These are phyloP conservation scores for Passer domesticus DNA, from an alignment of 2,113 vertebrate genomes.

Conservation along the genomic window DNA sequence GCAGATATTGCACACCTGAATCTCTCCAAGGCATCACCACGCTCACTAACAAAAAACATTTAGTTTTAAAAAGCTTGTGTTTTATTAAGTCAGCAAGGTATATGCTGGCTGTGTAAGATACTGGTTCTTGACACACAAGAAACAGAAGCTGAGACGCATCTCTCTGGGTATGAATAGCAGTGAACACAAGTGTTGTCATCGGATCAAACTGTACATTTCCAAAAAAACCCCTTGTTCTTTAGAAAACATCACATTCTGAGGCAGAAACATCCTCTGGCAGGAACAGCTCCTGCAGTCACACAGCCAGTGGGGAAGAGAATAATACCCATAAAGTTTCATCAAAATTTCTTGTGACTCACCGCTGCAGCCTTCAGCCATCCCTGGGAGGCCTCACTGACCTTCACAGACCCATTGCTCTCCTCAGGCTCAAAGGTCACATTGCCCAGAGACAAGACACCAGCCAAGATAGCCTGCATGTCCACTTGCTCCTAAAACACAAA, in stretches of 20 bases:
- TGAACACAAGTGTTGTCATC: neutral
- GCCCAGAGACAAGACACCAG: conserved; percentile 79
- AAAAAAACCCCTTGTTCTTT: neutral
- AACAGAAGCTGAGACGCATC: neutral
- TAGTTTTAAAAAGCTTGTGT: neutral
- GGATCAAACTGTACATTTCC: neutral
- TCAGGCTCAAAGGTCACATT: conserved; percentile 75
- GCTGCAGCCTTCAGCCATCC: conserved; percentile 80
- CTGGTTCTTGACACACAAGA: neutral
- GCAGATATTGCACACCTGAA: neutral
- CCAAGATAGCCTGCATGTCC: conserved; percentile 76
- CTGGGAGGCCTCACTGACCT: conserved; percentile 51
- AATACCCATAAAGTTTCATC: neutral
- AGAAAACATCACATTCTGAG: neutral
- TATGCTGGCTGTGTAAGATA: neutral
- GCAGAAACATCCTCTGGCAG: neutral
- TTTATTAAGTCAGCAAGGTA: neutral
- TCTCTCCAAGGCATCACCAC: neutral
- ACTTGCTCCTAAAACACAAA: conserved; percentile 74
- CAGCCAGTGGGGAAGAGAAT: neutral
- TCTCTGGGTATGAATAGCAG: neutral
- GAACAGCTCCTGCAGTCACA: neutral
- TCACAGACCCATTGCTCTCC: conserved; percentile 63
- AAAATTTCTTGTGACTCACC: conserved; percentile 57
- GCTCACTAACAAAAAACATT: neutral